Percentiles rank a stretch among this genome's conserved stretches.
Evolutionary conservation across 2,888 invertebrate species (phyloP).

Genomic region (Allacma fusca): DNA sequence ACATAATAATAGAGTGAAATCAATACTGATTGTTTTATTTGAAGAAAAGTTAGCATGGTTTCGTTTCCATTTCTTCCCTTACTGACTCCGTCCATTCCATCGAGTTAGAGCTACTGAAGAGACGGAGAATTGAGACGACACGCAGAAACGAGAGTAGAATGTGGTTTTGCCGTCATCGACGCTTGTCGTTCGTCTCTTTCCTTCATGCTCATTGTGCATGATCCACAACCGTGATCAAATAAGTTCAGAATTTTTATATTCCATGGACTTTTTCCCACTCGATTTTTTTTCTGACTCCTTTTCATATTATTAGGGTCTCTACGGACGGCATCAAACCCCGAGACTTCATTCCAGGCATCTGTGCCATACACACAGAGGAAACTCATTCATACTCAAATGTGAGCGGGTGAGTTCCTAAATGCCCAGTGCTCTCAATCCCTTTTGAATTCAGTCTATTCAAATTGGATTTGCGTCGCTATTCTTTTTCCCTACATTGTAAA

Average conservation of each 20-base stretch:
- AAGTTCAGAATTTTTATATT: conserved; percentile 2
- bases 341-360: too few species aligned
- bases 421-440: background rate
- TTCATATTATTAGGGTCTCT: background rate
- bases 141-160: background rate
- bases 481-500: too few species aligned
- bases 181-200: background rate
- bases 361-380: background rate
- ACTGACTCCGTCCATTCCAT: background rate
- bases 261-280: conserved; percentile 12
- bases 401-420: background rate
- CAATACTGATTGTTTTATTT: conserved; percentile 40
- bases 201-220: conserved; percentile 13
- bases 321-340: too few species aligned
- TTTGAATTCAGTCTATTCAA: background rate
- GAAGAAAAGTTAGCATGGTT: conserved; percentile 29
- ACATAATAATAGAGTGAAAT: conserved; percentile 33
- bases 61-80: conserved; percentile 10
- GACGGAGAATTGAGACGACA: background rate
- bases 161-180: background rate
- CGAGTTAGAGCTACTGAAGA: background rate
- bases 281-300: background rate
- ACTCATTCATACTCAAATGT: background rate
- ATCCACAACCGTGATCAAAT: conserved; percentile 21
- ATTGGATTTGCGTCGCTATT: background rate